phyloP scores from a whole-genome alignment of 2,888 invertebrate species.

The Panzeria rudis region DNA sequence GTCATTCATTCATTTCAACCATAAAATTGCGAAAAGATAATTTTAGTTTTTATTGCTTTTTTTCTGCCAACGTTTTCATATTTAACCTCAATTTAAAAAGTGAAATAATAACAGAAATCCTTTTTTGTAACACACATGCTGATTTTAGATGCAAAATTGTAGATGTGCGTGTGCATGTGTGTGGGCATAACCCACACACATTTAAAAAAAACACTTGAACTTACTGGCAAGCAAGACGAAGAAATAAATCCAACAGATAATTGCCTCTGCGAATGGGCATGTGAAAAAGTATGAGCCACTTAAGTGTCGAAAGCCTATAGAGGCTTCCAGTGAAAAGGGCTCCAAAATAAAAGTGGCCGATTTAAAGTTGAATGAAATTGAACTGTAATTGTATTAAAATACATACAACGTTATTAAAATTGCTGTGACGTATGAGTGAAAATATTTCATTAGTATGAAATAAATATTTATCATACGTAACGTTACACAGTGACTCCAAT shows the following conservation, averaged over 20 bases:
- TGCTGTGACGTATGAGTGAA: not conserved
- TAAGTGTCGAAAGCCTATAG: slow-evolving; percentile 16
- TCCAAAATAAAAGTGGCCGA: not conserved
- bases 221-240: slow-evolving; percentile 30
- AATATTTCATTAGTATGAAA: too few species aligned
- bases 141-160: not conserved
- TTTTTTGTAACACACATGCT: slow-evolving; percentile 22
- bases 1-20: slow-evolving; percentile 38
- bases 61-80: slow-evolving; percentile 25
- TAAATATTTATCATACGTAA: not conserved
- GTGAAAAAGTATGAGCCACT: not conserved
- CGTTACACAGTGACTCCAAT: too few species aligned
- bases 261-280: slow-evolving; percentile 41
- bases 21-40: slow-evolving; percentile 54
- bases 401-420: not conserved
- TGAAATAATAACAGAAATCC: slow-evolving; percentile 36
- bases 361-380: not conserved
- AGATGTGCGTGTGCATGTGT: not conserved
- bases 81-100: slow-evolving; percentile 69
- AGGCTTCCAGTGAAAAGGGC: slow-evolving; percentile 1
- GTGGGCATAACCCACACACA: slow-evolving; percentile 15
- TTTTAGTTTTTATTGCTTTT: slow-evolving; percentile 50
- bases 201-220: slow-evolving; percentile 56
- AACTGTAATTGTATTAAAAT: not conserved
- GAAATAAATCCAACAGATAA: slow-evolving; percentile 60